Conservation (phyloP, 1,140 invertebrate genomes). For the Leptopilina clavipes region DNA sequence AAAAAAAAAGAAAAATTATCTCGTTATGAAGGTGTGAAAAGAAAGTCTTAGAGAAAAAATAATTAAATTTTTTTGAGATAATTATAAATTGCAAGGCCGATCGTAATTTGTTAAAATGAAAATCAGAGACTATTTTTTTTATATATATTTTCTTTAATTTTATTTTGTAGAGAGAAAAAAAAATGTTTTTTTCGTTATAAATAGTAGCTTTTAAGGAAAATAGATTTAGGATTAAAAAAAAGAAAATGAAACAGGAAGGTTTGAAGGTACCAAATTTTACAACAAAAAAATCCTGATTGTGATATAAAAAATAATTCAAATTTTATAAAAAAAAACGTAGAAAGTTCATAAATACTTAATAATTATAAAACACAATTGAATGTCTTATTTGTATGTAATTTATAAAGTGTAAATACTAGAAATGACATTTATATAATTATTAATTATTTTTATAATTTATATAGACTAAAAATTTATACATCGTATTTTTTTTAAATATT, state of each 20-base stretch:
- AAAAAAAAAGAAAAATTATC: neutral
- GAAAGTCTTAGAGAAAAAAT: neutral
- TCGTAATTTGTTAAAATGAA: constrained; percentile 9
- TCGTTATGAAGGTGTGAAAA: neutral
- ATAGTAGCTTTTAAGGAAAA: neutral
- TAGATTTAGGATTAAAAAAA: neutral
- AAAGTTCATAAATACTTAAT: neutral
- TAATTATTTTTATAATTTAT: neutral
- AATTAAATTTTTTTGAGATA: neutral
- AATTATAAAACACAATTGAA: neutral
- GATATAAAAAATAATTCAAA: neutral
- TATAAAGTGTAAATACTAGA: neutral
- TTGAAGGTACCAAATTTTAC: no score
- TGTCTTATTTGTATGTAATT: neutral
- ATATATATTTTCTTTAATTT: neutral
- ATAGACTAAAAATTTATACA: neutral
- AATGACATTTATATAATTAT: neutral
- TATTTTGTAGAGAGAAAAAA: neutral
- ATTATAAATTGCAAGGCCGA: neutral
- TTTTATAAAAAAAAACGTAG: neutral
- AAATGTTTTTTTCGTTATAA: neutral
- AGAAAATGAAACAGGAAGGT: neutral
- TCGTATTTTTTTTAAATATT: neutral
- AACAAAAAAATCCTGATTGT: neutral
- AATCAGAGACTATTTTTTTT: neutral